These are phyloP conservation scores for Pipistrellus pipistrellus DNA, from an alignment of 2,797 vertebrate genomes.

Conservation along the genomic window DNA sequence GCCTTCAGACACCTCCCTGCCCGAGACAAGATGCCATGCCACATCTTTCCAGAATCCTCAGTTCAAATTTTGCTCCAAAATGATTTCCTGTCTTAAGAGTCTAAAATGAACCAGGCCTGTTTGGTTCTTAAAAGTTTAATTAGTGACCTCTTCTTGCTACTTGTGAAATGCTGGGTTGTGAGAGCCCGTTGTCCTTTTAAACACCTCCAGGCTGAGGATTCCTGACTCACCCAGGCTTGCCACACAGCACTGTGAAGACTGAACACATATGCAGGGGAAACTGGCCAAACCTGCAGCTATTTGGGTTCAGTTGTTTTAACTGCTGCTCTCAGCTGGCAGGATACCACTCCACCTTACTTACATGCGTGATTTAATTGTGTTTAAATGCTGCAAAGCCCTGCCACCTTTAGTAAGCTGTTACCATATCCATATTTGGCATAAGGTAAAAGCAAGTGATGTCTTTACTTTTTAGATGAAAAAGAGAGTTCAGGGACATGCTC, in stretches of 20 bases:
- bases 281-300: background rate
- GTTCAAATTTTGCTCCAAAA: slow-evolving; percentile 23
- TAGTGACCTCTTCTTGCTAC: background rate
- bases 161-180: background rate
- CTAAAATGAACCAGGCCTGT: background rate
- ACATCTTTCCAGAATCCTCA: background rate
- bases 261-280: background rate
- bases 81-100: background rate
- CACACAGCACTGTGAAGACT: no score
- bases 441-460: background rate
- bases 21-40: background rate
- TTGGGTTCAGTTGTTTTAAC: background rate
- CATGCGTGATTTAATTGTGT: background rate
- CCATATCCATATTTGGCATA: background rate
- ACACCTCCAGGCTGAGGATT: background rate
- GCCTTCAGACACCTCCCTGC: background rate
- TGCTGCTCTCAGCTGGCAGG: background rate
- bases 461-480: slow-evolving; percentile 1
- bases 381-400: background rate
- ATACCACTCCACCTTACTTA: no score
- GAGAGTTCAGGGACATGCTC: background rate
- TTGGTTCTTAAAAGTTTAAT: background rate
- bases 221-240: no score
- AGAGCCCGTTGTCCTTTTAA: background rate
- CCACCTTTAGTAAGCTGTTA: background rate